Evolutionary conservation across 2,113 vertebrate species (phyloP).

Genomic region (Leptocoma aspasia): DNA sequence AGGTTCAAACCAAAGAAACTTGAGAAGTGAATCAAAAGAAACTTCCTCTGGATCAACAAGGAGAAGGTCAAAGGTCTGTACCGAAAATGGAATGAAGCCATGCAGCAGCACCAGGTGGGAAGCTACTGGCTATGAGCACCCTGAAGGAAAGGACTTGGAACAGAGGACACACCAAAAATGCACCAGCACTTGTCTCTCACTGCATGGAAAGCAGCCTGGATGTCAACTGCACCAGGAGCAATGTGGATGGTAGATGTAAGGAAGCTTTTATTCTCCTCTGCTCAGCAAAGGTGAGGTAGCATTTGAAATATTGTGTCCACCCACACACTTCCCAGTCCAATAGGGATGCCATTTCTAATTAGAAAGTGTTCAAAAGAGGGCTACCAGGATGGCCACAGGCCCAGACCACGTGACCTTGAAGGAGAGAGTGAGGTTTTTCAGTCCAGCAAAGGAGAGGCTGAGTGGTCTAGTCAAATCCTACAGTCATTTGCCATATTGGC

Average conservation of each 20-base stretch:
- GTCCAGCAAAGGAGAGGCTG: neutral
- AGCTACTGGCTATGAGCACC: fast-evolving
- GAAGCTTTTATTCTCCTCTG: neutral
- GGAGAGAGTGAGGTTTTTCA: neutral
- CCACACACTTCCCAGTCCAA: neutral
- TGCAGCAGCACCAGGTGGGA: neutral
- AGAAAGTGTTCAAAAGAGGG: neutral
- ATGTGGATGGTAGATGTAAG: neutral
- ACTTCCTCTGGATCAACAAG: neutral
- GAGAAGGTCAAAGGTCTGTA: neutral
- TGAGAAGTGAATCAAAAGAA: neutral
- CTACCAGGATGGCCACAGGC: neutral
- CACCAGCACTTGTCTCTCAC: neutral
- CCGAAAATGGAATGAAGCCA: neutral
- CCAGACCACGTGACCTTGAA: neutral
- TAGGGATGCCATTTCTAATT: fast-evolving
- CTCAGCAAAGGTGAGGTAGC: neutral
- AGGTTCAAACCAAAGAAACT: neutral
- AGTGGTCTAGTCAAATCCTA: neutral
- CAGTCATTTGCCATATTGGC: neutral
- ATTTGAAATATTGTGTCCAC: neutral
- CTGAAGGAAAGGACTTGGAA: neutral
- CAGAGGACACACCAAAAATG: neutral
- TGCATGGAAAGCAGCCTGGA: neutral
- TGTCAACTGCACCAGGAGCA: neutral